Evolutionary conservation across 2,797 vertebrate genomes (phyloP), one percentile per base, ranked within the genome.

Genomic region (Melanotaenia boesemani): DNA sequence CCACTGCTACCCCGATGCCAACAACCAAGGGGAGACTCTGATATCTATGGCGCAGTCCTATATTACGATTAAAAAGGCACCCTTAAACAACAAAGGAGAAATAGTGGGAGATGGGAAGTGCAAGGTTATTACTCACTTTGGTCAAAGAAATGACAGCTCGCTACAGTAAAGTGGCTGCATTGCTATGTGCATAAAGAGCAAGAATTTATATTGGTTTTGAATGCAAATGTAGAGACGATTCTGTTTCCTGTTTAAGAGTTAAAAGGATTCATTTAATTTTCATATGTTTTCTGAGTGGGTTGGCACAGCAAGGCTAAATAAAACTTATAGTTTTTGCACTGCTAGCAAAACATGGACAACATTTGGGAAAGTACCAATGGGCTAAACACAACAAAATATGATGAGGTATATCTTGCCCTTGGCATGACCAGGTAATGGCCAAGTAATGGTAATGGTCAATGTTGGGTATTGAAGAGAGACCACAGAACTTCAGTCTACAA

Each of bases 51-150:
- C 37, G 54, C 34, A 56, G 50, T 55, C 48, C 30, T 62, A 46
- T 69, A 55, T 64, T 63, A 15, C 34, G 30, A 61, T 52, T 54
- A 60, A 72, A 58, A 50, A 39, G 57, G 57, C 44, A 64, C 30
- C 37, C 39, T 50, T 73, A 69, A 68, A 73, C 6, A 66, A 72
- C 3, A 12, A 61, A 50, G 54, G 39, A 65, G 50, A 71, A 60
- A 56, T 57, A 50, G 50, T 67, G 61, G 64, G 52, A 72, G 46
- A 61, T 46, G 72, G 48, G 26, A 41, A 60, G 60, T 20, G 56
- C 50, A 55, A 67, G 52, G 61, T 79, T 69, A 72, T 52, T 61
- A 64, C 41, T 50, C 5, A 2, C 26, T 67, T 50, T 66, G 52
- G 44, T 30, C 46, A 39, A 68, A 15, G 32, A 26, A 26, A 26